Percentiles rank a stretch among this genome's conserved stretches.
Conservation (phyloP, 1,140 invertebrate species). For the Myzus persicae region DNA sequence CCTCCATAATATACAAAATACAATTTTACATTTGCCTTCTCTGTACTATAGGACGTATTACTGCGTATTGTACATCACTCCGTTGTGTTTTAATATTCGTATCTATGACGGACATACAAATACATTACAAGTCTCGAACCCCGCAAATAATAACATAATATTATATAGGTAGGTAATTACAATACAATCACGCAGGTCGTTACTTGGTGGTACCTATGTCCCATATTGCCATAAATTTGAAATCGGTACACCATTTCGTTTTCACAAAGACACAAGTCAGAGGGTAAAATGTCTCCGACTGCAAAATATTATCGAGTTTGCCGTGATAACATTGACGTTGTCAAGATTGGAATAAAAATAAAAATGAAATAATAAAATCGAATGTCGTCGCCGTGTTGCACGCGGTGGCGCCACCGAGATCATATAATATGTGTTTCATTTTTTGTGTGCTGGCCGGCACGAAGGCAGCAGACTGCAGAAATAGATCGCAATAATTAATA, state of each 20-base stretch:
- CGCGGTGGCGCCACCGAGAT: background rate
- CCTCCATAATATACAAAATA: too few species aligned
- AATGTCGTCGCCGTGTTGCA: background rate
- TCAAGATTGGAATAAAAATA: background rate
- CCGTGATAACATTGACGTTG: background rate
- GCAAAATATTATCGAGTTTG: background rate
- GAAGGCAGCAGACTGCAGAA: background rate
- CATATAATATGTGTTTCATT: background rate
- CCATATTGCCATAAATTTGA: background rate
- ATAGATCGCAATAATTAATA: background rate
- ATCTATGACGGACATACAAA: too few species aligned
- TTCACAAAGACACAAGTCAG: too few species aligned
- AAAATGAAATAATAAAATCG: background rate
- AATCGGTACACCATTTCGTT: too few species aligned
- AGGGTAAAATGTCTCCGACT: background rate
- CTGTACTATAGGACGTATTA: too few species aligned
- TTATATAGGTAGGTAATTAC: background rate
- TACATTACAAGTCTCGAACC: too few species aligned
- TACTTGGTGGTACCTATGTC: background rate
- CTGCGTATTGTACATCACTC: too few species aligned
- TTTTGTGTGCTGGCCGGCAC: background rate
- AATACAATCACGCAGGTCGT: background rate
- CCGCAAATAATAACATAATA: too few species aligned
- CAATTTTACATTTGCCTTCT: too few species aligned
- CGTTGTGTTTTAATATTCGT: too few species aligned